Percentiles rank a stretch among this genome's conserved stretches.
Evolutionary conservation across 2,797 vertebrate species (phyloP).

Genomic region (Neomorphus geoffroyi): DNA sequence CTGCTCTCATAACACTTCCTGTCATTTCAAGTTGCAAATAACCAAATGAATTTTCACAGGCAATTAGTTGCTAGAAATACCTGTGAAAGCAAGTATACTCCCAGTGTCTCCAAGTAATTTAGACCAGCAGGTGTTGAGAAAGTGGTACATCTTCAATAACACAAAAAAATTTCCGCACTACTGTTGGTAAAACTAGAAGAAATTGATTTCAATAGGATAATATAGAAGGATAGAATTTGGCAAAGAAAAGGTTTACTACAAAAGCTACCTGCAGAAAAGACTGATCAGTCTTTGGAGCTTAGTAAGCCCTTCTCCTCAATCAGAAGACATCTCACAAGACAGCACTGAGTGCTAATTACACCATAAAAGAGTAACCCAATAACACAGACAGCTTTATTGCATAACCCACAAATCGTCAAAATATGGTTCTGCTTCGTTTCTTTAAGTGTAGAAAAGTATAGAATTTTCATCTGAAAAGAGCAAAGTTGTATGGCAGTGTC

Average conservation of each 20-base stretch:
- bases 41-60: conserved; percentile 71
- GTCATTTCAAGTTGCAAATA: conserved; percentile 59
- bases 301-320: neutral
- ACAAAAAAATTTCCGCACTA: neutral
- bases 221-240: neutral
- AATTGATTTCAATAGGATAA: conserved; percentile 7
- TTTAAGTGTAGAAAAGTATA: neutral
- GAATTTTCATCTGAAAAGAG: neutral
- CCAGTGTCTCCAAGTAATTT: conserved; percentile 69
- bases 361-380: neutral
- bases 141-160: neutral
- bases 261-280: neutral
- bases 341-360: neutral
- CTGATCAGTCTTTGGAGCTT: neutral
- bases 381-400: neutral
- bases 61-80: conserved; percentile 69
- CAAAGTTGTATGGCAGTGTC: neutral
- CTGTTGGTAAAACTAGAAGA: neutral
- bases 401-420: neutral
- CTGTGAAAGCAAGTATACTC: conserved; percentile 58
- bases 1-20: conserved; percentile 31
- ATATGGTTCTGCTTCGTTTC: neutral
- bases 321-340: neutral
- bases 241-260: neutral
- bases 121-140: conserved; percentile 55